Evolutionary conservation across 2,888 invertebrate species (phyloP).

Genomic region (Macaria liturata): DNA sequence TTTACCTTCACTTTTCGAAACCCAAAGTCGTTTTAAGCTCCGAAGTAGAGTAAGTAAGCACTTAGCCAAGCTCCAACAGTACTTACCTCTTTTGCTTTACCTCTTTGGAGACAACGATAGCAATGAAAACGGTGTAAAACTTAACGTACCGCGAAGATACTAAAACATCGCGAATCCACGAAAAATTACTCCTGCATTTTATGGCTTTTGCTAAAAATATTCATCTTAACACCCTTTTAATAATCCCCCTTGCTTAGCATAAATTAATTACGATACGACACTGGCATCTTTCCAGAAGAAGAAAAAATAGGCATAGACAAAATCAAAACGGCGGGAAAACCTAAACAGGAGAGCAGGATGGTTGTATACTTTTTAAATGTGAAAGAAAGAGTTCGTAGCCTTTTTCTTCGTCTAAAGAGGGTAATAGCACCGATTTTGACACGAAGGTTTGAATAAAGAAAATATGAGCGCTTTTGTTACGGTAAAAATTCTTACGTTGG

Average conservation of each 20-base stretch:
- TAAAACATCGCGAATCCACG: constrained; percentile 54
- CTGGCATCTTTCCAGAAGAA: constrained; percentile 51
- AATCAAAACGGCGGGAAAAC: constrained; percentile 67
- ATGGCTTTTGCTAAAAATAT: constrained; percentile 45
- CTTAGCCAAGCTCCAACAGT: constrained; percentile 12
- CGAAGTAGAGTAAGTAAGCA: constrained; percentile 20
- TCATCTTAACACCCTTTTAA: constrained; percentile 51
- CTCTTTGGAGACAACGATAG: constrained; percentile 49
- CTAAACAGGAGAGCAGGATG: constrained; percentile 25
- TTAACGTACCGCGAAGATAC: constrained; percentile 64
- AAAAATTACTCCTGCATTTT: constrained; percentile 53
- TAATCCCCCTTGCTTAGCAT: constrained; percentile 68
- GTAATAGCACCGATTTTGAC: constrained; percentile 26
- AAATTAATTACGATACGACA: constrained; percentile 80
- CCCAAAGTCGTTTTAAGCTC: constrained; percentile 20
- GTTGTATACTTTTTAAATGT: constrained; percentile 49
- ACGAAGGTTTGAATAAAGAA: constrained; percentile 78
- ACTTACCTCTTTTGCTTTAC: constrained; percentile 29
- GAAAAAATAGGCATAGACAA: constrained; percentile 53
- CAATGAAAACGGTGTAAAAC: constrained; percentile 55
- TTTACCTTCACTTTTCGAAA: constrained; percentile 19
- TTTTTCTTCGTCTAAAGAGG: constrained; percentile 58
- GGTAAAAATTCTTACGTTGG: constrained; percentile 80
- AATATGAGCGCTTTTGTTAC: constrained; percentile 81
- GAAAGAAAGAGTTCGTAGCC: constrained; percentile 72